Conservation (phyloP, 2,888 invertebrate genomes). For the Nomada fabriciana region DNA sequence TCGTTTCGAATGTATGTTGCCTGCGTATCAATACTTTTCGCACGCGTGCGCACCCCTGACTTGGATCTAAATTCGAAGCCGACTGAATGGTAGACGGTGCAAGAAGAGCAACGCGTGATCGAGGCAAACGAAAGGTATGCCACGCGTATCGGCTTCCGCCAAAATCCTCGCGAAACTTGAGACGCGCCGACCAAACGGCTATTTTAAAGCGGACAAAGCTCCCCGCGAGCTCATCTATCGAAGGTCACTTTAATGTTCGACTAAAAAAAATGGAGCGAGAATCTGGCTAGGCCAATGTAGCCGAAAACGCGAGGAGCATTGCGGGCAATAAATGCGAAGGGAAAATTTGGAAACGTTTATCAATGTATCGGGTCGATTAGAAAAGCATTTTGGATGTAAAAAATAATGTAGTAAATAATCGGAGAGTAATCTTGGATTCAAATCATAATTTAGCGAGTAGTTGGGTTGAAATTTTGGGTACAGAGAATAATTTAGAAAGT, state of each 20-base stretch:
- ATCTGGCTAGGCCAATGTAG: background rate
- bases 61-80: slow-evolving; percentile 34
- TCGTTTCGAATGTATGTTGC: background rate
- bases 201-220: slow-evolving; percentile 62
- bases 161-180: slow-evolving; percentile 63
- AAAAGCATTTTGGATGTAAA: too few relatives aligned
- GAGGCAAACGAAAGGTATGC: slow-evolving; percentile 32
- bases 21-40: slow-evolving; percentile 24
- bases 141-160: slow-evolving; percentile 53
- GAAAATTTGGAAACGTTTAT: too few relatives aligned
- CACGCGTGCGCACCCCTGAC: slow-evolving; percentile 21
- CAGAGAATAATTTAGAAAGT: too few relatives aligned
- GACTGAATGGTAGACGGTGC: slow-evolving; percentile 26
- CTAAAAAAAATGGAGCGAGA: background rate
- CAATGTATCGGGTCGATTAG: too few relatives aligned
- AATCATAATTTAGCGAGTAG: too few relatives aligned
- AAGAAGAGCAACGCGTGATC: slow-evolving; percentile 15
- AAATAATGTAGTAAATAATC: too few relatives aligned
- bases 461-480: too few relatives aligned
- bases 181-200: slow-evolving; percentile 57
- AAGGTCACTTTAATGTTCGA: slow-evolving; percentile 53
- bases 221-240: slow-evolving; percentile 58
- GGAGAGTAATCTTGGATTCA: too few relatives aligned
- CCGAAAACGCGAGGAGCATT: background rate
- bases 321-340: too few relatives aligned